Evolutionary conservation across 1,140 invertebrate species (phyloP), one percentile per base, ranked within the genome.

Genomic region (Aricia agestis): DNA sequence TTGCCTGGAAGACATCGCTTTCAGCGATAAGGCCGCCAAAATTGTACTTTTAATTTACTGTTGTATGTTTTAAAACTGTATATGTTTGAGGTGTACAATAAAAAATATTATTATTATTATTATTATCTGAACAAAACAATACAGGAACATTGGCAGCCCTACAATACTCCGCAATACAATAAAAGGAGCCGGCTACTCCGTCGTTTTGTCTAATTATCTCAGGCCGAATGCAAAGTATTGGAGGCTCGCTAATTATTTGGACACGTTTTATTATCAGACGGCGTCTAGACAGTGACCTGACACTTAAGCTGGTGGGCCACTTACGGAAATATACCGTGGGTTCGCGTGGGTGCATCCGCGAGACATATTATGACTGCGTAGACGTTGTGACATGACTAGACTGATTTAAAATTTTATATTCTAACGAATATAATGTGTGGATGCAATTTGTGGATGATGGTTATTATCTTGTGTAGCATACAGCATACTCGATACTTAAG

Each of bases 211-310:
- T 77, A 81, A 81, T 81, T 81, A 75, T 75, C 74, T 59, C 71
- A 68, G 63, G 70, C 72, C 79, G 76, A 72, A 79, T 76, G 71
- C 78, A 72, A 76, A 75, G 69, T 79, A 81, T 81, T 72, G 66
- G 71, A 74, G 74, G 63, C 45, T 72, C 73, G 78, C 75, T 73
- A 76, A 70, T 75, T 78, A 78, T 78, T 76, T 66, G 45, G 61
- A 69, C 68, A 67, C 75, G 77, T 74, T 76, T 75, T 80, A 78
- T 78, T 74, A 76, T 74, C 75, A 78, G 73, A 73, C 76, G 72
- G 67, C 75, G 79, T 80, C 79, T 80, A 80, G 79, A 80, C 79
- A 68, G 45, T 69, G 71, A 67, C 67, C 70, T 59, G 52, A 36
- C 57, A 36, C 57, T 71, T 41, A 66, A 63, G 57, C 18, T 25